phyloP scores from a whole-genome alignment of 2,888 invertebrate genomes.

The Dysmachus trigonus region DNA sequence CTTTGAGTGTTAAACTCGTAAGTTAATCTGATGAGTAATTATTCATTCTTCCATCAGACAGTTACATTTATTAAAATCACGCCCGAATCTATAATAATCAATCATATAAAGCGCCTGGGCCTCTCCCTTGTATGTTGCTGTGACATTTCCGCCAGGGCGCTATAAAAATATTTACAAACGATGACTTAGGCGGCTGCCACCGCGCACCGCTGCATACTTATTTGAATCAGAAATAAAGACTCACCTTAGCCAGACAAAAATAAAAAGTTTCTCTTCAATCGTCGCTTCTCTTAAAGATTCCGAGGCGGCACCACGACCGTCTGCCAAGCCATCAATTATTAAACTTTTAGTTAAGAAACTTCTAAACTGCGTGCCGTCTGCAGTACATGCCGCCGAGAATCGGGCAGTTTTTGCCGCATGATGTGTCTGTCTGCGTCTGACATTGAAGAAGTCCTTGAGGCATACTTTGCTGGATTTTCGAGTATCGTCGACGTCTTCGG shows the following conservation, averaged over 20 bases:
- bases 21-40: neutral
- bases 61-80: neutral
- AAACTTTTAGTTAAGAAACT: slow-evolving; percentile 6
- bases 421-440: slow-evolving; percentile 5
- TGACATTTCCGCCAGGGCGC: neutral
- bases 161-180: neutral
- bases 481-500: neutral
- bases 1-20: neutral
- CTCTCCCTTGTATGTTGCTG: neutral
- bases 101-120: neutral
- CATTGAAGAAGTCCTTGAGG: slow-evolving; percentile 23
- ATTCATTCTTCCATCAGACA: neutral
- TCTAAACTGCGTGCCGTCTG: slow-evolving; percentile 5
- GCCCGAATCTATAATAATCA: neutral
- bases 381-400: neutral
- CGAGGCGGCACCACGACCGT: neutral
- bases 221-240: neutral
- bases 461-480: neutral
- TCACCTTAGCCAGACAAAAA: neutral
- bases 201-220: neutral
- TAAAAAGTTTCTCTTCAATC: slow-evolving; percentile 4
- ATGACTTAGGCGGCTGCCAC: neutral
- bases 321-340: neutral
- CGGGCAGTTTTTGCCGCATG: neutral
- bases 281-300: neutral